Evolutionary conservation across 2,888 invertebrate species (phyloP).

Genomic region (Tenthredo livida): DNA sequence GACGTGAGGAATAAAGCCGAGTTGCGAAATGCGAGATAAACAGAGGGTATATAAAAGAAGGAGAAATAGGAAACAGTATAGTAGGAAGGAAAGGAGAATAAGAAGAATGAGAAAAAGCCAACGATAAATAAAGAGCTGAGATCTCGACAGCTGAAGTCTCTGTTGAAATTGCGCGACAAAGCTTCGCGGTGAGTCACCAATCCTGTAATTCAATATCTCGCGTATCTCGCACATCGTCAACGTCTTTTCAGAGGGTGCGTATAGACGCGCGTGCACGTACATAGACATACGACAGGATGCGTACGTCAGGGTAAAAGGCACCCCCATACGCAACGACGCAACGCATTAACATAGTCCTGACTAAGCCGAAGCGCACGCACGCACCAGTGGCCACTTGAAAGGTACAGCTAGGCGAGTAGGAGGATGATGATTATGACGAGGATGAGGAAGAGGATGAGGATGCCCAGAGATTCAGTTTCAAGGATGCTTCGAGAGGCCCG

Average conservation of each 20-base stretch:
- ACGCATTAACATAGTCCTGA: slow-evolving; percentile 63
- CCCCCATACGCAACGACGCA: slow-evolving; percentile 23
- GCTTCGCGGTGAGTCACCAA: slow-evolving; percentile 32
- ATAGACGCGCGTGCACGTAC: background rate
- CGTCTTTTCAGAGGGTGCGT: slow-evolving; percentile 43
- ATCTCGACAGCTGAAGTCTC: slow-evolving; percentile 15
- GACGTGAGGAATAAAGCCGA: background rate
- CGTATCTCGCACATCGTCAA: slow-evolving; percentile 27
- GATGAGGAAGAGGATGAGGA: slow-evolving; percentile 9
- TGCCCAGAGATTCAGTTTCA: slow-evolving; percentile 16
- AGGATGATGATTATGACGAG: background rate
- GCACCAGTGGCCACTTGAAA: slow-evolving; percentile 39
- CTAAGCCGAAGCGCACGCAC: slow-evolving; percentile 60
- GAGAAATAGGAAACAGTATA: background rate
- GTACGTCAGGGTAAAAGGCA: background rate
- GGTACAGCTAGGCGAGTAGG: background rate
- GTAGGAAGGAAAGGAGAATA: background rate
- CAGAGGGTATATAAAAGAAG: background rate
- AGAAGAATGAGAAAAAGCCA: background rate
- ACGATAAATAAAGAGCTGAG: background rate
- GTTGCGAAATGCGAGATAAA: background rate
- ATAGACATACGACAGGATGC: background rate
- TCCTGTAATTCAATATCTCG: slow-evolving; percentile 53
- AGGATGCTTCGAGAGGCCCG: slow-evolving; percentile 48
- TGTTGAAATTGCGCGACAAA: slow-evolving; percentile 34